A percentile compares a stretch with the other conserved stretches of the same genome.
These are phyloP conservation scores for Drepanosiphum platanoidis DNA, from an alignment of 2,888 invertebrate genomes.

Conservation along the genomic window DNA sequence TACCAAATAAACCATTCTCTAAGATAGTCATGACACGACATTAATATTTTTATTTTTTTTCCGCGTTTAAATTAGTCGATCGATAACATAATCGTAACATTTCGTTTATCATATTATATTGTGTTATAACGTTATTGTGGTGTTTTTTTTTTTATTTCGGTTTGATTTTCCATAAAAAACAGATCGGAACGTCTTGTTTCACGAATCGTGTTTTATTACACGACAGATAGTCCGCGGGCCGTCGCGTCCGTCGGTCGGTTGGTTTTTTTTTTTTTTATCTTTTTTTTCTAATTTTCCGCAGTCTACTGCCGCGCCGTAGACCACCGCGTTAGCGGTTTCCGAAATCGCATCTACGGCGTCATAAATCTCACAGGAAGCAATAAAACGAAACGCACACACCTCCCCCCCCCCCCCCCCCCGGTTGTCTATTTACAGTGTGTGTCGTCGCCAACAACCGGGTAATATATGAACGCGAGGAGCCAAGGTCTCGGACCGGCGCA, in stretches of 20 bases:
- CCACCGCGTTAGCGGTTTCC: slow-evolving; percentile 49
- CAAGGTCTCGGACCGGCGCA: slow-evolving; percentile 7
- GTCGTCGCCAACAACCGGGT: slow-evolving; percentile 36
- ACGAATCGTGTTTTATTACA: slow-evolving; percentile 22
- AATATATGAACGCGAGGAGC: slow-evolving; percentile 39
- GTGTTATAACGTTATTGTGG: no score
- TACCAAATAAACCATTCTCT: no score
- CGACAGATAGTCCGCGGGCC: slow-evolving; percentile 13
- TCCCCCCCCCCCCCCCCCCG: slow-evolving; percentile 40
- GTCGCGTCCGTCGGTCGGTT: neutral
- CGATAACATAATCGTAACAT: no score
- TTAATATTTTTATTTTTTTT: no score
- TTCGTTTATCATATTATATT: no score
- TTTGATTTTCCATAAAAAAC: slow-evolving; percentile 20
- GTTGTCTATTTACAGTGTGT: slow-evolving; percentile 12
- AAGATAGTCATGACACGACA: no score
- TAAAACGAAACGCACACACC: slow-evolving; percentile 44
- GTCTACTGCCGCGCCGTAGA: neutral
- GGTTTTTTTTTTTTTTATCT: no score
- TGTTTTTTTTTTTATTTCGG: neutral
- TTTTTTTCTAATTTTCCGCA: slow-evolving; percentile 32
- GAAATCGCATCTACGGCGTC: slow-evolving; percentile 36
- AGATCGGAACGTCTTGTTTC: neutral
- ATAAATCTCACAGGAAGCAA: slow-evolving; percentile 50
- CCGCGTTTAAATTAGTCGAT: no score